A percentile compares a stretch with the other conserved stretches of the same genome.
Evolutionary conservation across 2,797 vertebrate genomes (phyloP).

Genomic region (Poecilia picta): DNA sequence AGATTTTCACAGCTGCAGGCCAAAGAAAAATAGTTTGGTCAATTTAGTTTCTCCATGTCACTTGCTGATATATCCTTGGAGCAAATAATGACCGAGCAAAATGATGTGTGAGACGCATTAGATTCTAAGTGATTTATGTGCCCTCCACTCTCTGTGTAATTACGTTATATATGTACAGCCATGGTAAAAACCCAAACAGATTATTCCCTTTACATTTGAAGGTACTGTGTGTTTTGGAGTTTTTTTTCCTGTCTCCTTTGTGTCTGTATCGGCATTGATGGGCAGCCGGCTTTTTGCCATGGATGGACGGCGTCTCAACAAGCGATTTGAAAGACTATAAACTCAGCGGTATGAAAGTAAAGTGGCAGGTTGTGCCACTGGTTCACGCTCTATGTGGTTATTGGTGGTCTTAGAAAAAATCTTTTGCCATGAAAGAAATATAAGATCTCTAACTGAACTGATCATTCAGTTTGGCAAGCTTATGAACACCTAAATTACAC

Average conservation of each 20-base stretch:
- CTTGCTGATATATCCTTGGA: conserved; percentile 18
- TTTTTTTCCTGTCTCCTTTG: neutral
- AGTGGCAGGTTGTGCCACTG: neutral
- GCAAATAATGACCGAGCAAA: conserved; percentile 12
- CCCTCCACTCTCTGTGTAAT: neutral
- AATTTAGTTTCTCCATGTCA: conserved; percentile 33
- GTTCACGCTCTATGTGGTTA: neutral
- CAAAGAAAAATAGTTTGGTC: conserved; percentile 54
- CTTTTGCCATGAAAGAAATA: neutral
- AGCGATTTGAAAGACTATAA: neutral
- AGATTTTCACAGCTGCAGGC: conserved; percentile 57
- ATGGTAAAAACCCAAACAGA: neutral
- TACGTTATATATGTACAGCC: neutral
- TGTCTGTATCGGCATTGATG: neutral
- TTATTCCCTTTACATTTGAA: neutral
- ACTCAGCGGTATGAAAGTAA: neutral
- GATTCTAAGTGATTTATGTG: neutral
- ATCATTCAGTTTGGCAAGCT: neutral
- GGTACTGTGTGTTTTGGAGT: neutral
- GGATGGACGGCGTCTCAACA: neutral
- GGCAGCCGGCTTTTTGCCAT: neutral
- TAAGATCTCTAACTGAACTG: neutral
- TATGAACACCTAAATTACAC: neutral
- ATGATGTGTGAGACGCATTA: neutral
- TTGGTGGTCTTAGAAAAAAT: neutral